Percentiles rank a stretch among this genome's conserved stretches.
Conservation (phyloP, 2,888 invertebrate species). For the Bimastos eiseni region DNA sequence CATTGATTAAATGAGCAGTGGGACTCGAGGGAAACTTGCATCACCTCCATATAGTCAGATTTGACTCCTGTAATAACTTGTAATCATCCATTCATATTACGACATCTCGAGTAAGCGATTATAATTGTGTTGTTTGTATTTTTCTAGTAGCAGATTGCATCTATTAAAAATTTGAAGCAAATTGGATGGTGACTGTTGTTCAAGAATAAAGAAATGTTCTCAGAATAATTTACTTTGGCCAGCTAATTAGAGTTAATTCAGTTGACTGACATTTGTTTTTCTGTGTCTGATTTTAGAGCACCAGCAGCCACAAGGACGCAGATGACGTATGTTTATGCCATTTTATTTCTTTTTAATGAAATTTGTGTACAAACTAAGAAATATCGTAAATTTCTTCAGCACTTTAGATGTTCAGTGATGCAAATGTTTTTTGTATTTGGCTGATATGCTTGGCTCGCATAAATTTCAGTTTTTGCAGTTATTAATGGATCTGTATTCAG, state of each 20-base stretch:
- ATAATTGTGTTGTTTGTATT: no score
- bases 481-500: not conserved
- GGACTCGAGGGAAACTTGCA: no score
- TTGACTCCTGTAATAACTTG: no score
- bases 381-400: not conserved
- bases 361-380: not conserved
- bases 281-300: not conserved
- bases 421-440: not conserved
- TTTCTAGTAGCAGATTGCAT: not conserved
- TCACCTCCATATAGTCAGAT: no score
- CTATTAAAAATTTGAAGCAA: not conserved
- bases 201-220: not conserved
- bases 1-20: no score
- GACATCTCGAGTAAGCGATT: no score
- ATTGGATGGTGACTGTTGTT: not conserved
- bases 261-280: not conserved
- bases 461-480: not conserved
- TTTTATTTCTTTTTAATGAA: not conserved
- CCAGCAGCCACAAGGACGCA: not conserved
- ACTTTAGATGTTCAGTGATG: no score
- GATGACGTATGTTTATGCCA: constrained; percentile 2
- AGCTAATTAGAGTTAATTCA: no score
- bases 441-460: not conserved
- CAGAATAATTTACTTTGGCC: not conserved
- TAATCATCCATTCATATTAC: no score